Base-by-base conservation (phyloP, 2,113 vertebrate species). In the Lichenostomus cassidix region DNA sequence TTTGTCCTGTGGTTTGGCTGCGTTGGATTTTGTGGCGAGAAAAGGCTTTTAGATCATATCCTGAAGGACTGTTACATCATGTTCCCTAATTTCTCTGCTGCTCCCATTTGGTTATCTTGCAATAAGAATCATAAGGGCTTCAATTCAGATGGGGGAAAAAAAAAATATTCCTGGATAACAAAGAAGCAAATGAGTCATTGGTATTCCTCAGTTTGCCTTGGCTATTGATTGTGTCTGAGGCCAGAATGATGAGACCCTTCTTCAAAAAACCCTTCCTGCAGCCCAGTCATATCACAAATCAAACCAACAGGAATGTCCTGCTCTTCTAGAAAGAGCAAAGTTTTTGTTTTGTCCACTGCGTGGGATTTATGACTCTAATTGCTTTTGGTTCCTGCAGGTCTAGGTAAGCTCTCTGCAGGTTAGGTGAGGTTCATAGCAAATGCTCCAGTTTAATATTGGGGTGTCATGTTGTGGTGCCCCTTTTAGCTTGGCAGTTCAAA, bases 1-100 rank as follows among this genome's bases (percentile, higher is more conserved):
- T 97, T 97, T 91, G 91, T 96, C 80, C 86, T 96, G 96, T 95
- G 96, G 94, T 91, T 97, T 97, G 95, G 92, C 91, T 91, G 91
- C 83, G 81, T 85, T 33, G 19, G 71, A 73, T 81, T 75, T 89
- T 97, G 92, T 95, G 92, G 95, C 35, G 35, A 95, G 83, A 92
- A 87, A 87, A 87, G 60, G 55, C 44, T 87, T 95, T 94, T 92
- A 91, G 91, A 92, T 95, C 76, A 75, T 94, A 97, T 95, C 91
- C 95, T 95, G 87, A 83, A 94, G 94, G 83, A 75, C 89, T 71
- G 83, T 96, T 96, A 97, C 96, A 96, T 94, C 91, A 95, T 95
- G 95, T 94, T 96, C 91, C 89, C 76, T 93, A 83, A 95, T 95
- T 94, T 95, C 91, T 92, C 73, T 92, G 64, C 64, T 95, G 27